These are phyloP conservation scores for Sialia sialis DNA, from an alignment of 2,113 vertebrate genomes.

Conservation along the genomic window DNA sequence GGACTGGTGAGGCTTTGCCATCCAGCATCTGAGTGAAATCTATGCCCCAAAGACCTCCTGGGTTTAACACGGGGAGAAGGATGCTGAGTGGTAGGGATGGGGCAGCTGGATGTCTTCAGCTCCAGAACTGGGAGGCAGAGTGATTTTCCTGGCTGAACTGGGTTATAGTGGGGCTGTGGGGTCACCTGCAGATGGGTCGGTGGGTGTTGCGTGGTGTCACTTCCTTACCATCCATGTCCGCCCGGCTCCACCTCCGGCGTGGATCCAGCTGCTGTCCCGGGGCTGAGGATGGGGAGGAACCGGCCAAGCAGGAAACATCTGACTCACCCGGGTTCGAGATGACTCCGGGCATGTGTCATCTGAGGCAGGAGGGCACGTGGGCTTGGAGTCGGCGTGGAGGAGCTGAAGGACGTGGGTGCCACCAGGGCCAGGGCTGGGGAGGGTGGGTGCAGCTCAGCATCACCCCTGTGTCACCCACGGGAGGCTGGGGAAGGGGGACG, in stretches of 20 bases:
- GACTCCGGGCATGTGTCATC: constrained; percentile 53
- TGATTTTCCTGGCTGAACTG: accelerated
- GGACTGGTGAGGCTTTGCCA: accelerated
- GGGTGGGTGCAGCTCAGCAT: neutral
- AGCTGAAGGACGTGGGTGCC: neutral
- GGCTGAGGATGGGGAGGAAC: constrained; percentile 28
- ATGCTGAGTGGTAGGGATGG: neutral
- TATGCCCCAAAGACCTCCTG: neutral
- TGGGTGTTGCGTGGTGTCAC: neutral
- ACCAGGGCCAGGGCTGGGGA: neutral
- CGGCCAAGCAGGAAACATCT: constrained; percentile 66
- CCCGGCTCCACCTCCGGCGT: neutral
- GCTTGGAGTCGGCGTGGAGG: neutral
- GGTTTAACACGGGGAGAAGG: neutral
- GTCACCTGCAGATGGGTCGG: neutral
- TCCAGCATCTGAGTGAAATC: accelerated
- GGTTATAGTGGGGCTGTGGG: neutral
- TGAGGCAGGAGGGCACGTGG: neutral
- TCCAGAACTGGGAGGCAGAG: neutral
- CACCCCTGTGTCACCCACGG: neutral
- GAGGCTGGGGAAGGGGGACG: neutral
- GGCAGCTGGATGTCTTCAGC: neutral
- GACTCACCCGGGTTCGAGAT: constrained; percentile 49
- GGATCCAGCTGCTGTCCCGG: neutral
- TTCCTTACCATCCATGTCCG: neutral